Evolutionary conservation across 2,888 invertebrate genomes (phyloP).

Genomic region (Enchytraeus crypticus): DNA sequence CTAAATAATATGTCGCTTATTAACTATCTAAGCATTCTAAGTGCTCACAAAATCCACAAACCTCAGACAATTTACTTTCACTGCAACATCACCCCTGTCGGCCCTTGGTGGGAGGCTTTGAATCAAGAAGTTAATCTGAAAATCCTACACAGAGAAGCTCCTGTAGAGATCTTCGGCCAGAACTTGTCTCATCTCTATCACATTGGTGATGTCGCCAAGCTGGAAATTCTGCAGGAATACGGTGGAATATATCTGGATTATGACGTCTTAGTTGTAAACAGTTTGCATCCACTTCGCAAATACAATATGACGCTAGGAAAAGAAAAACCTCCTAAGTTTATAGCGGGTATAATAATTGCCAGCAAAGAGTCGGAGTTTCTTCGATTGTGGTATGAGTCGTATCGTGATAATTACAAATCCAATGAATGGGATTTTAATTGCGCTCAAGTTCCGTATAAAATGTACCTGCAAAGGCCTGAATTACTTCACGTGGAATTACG

Average conservation of each 20-base stretch:
- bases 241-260: slow-evolving; percentile 29
- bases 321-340: too few relatives aligned
- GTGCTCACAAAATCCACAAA: slow-evolving; percentile 24
- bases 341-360: slow-evolving; percentile 25
- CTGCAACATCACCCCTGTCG: slow-evolving; percentile 24
- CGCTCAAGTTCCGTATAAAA: slow-evolving; percentile 20
- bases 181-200: slow-evolving; percentile 19
- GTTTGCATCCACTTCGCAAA: slow-evolving; percentile 20
- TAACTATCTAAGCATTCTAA: slow-evolving; percentile 25
- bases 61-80: slow-evolving; percentile 25
- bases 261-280: slow-evolving; percentile 25
- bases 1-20: slow-evolving; percentile 19
- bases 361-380: slow-evolving; percentile 19
- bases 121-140: slow-evolving; percentile 14
- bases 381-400: slow-evolving; percentile 20
- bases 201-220: slow-evolving; percentile 23
- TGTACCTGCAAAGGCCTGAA: slow-evolving; percentile 19
- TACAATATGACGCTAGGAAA: slow-evolving; percentile 25
- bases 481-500: slow-evolving; percentile 21
- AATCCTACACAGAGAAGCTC: slow-evolving; percentile 16
- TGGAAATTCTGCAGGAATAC: slow-evolving; percentile 23
- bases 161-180: slow-evolving; percentile 12
- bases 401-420: slow-evolving; percentile 21
- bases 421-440: slow-evolving; percentile 27
- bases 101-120: slow-evolving; percentile 26